phyloP scores from a whole-genome alignment of 2,797 vertebrate species.

The Rhincodon typus region DNA sequence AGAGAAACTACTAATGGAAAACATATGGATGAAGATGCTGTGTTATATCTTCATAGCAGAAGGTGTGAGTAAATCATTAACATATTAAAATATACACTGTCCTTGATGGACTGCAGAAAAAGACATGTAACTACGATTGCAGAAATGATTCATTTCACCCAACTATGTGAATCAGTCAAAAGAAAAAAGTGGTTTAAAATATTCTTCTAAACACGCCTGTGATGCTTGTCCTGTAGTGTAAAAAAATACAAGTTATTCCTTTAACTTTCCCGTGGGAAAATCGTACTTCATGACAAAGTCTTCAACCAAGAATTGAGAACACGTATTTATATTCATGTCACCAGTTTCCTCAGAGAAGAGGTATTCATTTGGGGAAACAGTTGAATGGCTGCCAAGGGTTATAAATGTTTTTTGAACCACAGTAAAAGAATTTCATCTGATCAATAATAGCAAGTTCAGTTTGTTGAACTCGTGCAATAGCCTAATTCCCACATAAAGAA shows the following conservation, averaged over 20 bases:
- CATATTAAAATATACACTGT: neutral
- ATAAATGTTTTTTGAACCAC: conserved; percentile 7
- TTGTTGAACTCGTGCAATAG: neutral
- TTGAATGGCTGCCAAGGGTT: neutral
- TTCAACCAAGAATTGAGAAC: neutral
- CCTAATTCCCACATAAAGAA: neutral
- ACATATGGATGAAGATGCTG: neutral
- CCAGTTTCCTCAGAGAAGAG: neutral
- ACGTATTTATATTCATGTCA: conserved; percentile 21
- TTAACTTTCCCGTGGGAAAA: conserved; percentile 30
- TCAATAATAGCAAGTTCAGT: neutral
- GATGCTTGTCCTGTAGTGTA: neutral
- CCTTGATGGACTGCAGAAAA: neutral
- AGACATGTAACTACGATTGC: neutral
- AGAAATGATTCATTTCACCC: too few species aligned
- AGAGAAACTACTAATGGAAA: neutral
- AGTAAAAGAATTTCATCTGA: neutral
- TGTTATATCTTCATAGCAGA: neutral
- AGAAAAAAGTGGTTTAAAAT: neutral
- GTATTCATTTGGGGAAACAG: neutral
- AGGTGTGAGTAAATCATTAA: neutral
- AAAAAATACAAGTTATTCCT: neutral
- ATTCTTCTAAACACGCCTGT: too few species aligned
- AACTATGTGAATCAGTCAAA: too few species aligned
- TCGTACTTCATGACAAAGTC: neutral